Base-by-base conservation (phyloP, 2,888 invertebrate genomes). In the Nematopogon swammerdamellus region DNA sequence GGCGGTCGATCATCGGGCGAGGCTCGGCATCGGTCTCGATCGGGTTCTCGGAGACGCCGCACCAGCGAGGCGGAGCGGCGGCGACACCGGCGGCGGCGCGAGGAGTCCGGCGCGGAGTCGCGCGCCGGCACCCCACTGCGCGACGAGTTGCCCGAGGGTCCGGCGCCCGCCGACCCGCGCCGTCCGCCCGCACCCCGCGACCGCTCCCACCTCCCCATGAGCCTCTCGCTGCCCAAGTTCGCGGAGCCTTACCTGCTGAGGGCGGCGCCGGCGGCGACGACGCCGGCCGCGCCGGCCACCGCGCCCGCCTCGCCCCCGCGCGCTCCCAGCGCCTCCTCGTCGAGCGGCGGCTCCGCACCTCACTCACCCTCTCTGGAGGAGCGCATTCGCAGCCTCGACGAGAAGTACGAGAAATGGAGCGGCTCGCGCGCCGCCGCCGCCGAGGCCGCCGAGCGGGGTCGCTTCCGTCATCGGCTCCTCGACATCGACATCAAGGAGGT, bases 361-460 rank as follows among this genome's bases (percentile, higher is more conserved):
- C 86, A 87, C 51, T 87, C 88, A 59, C 91, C 91, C 1, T 87
- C 89, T 19, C 82, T 97, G 57, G 96, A 97, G 64, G 96, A 97
- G 68, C 84, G 96, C 55, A 92, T 98, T 59, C 87, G 91, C 56
- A 92, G 91, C 49, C 82, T 97, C 51, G 96, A 97, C 72, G 96
- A 95, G 68, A 93, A 92, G 66, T 94, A 95, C 64, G 93, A 94
- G 63, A 89, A 90, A 59, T 94, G 93, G 94, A 91, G 90, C 43
- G 77, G 77, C 2, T 83, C 85, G 48, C 77, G 86, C 55, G 81
- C 84, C 29, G 61, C 84, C 44, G 80, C 85, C 58, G 83, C 85
- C 6, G 81, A 57, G 42, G 47, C 70, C 70, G n/a, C 80, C 46
- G 84, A 82, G 68, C 84, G 79, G 52, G 79, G 83, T 56, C 82